phyloP scores from a whole-genome alignment of 2,888 invertebrate genomes.

The Dyspetes luteomarginatus region DNA sequence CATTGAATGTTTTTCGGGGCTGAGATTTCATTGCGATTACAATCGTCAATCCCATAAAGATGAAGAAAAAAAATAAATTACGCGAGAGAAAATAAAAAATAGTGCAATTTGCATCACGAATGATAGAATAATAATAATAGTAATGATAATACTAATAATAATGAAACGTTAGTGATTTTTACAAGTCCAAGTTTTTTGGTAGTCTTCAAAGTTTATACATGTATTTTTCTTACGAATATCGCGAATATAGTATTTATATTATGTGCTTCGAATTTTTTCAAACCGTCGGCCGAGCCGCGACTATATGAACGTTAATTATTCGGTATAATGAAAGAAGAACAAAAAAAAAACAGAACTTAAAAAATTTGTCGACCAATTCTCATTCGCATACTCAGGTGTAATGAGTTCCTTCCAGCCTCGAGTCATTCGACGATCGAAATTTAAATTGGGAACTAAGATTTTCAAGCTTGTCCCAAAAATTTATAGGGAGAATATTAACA shows the following conservation, averaged over 20 bases:
- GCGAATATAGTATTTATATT: slow-evolving; percentile 46
- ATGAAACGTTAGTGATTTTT: slow-evolving; percentile 41
- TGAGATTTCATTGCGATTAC: slow-evolving; percentile 24
- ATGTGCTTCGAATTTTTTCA: slow-evolving; percentile 51
- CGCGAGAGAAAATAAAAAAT: not conserved
- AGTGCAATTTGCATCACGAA: slow-evolving; percentile 4
- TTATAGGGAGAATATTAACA: not conserved
- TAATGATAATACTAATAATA: too few species aligned
- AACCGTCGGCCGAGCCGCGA: not conserved
- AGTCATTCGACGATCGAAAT: slow-evolving; percentile 31
- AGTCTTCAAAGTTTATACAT: slow-evolving; percentile 54
- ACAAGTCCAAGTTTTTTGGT: slow-evolving; percentile 35
- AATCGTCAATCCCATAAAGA: not conserved
- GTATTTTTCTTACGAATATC: slow-evolving; percentile 62
- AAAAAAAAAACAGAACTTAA: slow-evolving; percentile 8
- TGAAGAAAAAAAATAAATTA: not conserved
- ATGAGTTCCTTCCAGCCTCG: slow-evolving; percentile 54
- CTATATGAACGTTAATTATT: slow-evolving; percentile 13
- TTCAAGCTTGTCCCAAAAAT: not conserved
- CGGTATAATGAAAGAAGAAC: slow-evolving; percentile 3
- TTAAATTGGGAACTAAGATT: slow-evolving; percentile 15
- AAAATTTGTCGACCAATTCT: slow-evolving; percentile 55
- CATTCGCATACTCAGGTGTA: slow-evolving; percentile 43
- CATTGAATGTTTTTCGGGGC: slow-evolving; percentile 23
- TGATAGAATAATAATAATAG: not conserved